Conservation (phyloP, 2,113 vertebrate species). For the Phodopus roborovskii region DNA sequence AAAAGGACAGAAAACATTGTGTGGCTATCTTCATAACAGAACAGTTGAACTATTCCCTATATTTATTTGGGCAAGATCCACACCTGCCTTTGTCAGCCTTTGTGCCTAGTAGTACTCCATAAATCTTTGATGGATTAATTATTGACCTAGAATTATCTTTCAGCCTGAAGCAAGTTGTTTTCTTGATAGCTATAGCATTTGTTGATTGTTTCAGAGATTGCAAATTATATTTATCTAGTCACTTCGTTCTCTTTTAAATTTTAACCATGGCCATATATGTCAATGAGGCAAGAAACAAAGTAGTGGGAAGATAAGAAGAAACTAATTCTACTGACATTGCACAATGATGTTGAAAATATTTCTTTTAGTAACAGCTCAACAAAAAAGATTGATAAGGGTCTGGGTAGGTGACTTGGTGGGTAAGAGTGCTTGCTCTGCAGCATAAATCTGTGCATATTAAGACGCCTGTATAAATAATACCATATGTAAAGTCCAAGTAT, state of each 20-base stretch:
- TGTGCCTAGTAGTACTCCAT: background rate
- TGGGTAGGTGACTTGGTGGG: background rate
- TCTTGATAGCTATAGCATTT: background rate
- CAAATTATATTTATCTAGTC: constrained; percentile 3
- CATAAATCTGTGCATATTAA: background rate
- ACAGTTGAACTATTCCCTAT: background rate
- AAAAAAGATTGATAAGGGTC: background rate
- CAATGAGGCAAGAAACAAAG: background rate
- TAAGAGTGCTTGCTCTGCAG: background rate
- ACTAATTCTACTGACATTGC: background rate
- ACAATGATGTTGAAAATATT: background rate
- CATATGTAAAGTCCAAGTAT: background rate
- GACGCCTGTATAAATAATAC: background rate
- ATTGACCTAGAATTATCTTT: background rate
- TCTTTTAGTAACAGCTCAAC: background rate
- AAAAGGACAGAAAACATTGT: background rate
- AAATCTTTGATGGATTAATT: constrained; percentile 3
- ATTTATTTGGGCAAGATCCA: background rate
- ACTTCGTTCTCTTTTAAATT: background rate
- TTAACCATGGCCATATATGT: background rate
- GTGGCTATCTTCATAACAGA: too few relatives aligned
- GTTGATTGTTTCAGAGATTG: background rate
- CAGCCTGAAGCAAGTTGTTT: background rate
- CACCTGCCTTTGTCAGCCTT: background rate
- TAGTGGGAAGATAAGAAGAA: background rate